Evolutionary conservation across 2,888 invertebrate species (phyloP), one percentile per base, ranked within the genome.

Genomic region (Orgyia antiqua): DNA sequence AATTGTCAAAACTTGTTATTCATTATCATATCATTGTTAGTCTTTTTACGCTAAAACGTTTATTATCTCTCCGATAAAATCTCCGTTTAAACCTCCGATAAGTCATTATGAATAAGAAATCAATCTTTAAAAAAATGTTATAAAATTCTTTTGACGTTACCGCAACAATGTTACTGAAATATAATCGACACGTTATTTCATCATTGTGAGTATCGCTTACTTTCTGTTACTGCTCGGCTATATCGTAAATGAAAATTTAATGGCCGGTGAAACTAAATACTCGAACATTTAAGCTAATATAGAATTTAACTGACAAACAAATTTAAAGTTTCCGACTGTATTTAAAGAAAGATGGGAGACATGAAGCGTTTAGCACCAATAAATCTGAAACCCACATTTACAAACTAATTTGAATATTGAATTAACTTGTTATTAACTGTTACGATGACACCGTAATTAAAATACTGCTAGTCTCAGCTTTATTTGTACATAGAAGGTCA

Each of bases 201-300:
- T 51, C 51, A 52, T 42, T 44, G 33, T 7, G 29, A 11, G 34
- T 47, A 45, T 51, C 54, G 39, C 41, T 51, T 41, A 30, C 35
- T 54, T 42, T 54, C 45, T 42, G 41, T 51, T 48, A 52, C 48
- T 51, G 36, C 52, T 28, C 30, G 28, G 11, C 32, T 29, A 27
- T 51, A 45, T 51, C 52, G 52, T 55, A 55, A 51, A 52, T 55
- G 55, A 52, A 55, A 52, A 41, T 51, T 52, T 52, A 43, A 52
- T 55, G 42, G 45, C 7, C 38, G 12, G 27, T 51, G 52, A 43
- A 52, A 52, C 52, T 33, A 45, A 51, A 52, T 23, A 42, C 39
- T 27, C 18, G 13, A 26, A 28, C 33, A 10, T 40, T 45, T 46
- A 41, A 51, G 41, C 39, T 51, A 48, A 45, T 51, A 40, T 48